These are phyloP conservation scores for Telmatochromis brachygnathus DNA, from an alignment of 2,113 vertebrate genomes.

Conservation along the genomic window DNA sequence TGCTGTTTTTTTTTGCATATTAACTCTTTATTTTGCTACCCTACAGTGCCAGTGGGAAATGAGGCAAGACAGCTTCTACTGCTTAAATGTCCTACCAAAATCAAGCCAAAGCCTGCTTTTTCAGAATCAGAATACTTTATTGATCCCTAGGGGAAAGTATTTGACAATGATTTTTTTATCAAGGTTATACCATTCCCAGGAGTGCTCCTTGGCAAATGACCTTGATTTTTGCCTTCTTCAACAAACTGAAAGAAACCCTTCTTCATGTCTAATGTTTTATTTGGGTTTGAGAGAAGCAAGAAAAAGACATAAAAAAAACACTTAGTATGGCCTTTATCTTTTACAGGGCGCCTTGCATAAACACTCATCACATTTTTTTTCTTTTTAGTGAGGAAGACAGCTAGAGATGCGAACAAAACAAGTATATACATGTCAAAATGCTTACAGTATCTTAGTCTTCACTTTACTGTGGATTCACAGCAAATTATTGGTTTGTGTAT, in stretches of 20 bases:
- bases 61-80: background rate
- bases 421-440: slow-evolving; percentile 35
- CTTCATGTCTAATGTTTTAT: slow-evolving; percentile 18
- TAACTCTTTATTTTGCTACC: background rate
- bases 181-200: background rate
- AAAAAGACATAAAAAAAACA: background rate
- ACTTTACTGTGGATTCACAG: background rate
- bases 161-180: background rate
- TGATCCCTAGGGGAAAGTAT: background rate
- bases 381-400: background rate
- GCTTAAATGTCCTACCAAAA: background rate
- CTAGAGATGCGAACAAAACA: slow-evolving; percentile 8
- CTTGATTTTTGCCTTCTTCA: background rate
- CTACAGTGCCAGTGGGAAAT: background rate
- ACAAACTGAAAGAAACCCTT: background rate
- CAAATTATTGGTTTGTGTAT: background rate
- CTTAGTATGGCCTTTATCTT: background rate
- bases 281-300: background rate
- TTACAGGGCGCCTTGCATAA: background rate
- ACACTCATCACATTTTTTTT: background rate
- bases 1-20: background rate
- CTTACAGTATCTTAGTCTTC: background rate
- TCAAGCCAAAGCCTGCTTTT: background rate
- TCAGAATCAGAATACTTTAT: background rate
- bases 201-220: background rate